A percentile compares a stretch with the other conserved stretches of the same genome.
These are phyloP conservation scores for Enteromius anoplus DNA, from an alignment of 2,797 vertebrate genomes.

Conservation along the genomic window DNA sequence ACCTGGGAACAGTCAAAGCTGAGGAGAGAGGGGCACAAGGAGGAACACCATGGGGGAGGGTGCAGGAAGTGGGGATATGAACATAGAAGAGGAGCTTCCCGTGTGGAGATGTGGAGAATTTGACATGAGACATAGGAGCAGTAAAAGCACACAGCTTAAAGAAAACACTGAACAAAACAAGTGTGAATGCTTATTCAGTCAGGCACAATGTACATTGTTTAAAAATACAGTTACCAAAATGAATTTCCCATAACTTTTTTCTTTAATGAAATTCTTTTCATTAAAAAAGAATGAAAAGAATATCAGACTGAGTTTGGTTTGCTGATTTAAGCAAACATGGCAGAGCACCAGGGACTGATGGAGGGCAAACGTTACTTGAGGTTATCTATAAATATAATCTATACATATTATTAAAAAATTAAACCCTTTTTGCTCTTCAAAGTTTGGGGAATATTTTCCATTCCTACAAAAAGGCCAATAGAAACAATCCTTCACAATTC, in stretches of 20 bases:
- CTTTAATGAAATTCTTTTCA: conserved; percentile 57
- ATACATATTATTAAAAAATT: conserved; percentile 71
- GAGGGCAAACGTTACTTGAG: conserved; percentile 60
- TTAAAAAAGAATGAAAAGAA: conserved; percentile 16
- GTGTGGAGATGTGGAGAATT: conserved; percentile 1
- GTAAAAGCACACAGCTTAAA: neutral
- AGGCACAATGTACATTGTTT: neutral
- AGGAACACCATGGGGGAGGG: conserved; percentile 6
- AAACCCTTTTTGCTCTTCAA: conserved; percentile 64
- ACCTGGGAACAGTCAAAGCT: conserved; percentile 28
- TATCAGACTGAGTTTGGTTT: conserved; percentile 23
- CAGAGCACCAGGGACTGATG: conserved; percentile 35
- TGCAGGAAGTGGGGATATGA: conserved; percentile 1
- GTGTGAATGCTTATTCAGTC: neutral
- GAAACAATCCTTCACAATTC: conserved; percentile 71
- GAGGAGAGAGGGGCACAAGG: neutral
- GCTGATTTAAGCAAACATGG: conserved; percentile 26
- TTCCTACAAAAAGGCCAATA: conserved; percentile 65
- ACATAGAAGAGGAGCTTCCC: neutral
- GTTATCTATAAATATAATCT: conserved; percentile 70
- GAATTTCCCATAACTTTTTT: conserved; percentile 9
- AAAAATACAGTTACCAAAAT: neutral
- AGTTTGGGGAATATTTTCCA: conserved; percentile 62
- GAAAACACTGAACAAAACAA: conserved; percentile 14
- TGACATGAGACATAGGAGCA: neutral